A percentile compares a stretch with the other conserved stretches of the same genome.
These are phyloP conservation scores for Hiodon tergisus DNA, from an alignment of 2,113 vertebrate species.

Conservation along the genomic window DNA sequence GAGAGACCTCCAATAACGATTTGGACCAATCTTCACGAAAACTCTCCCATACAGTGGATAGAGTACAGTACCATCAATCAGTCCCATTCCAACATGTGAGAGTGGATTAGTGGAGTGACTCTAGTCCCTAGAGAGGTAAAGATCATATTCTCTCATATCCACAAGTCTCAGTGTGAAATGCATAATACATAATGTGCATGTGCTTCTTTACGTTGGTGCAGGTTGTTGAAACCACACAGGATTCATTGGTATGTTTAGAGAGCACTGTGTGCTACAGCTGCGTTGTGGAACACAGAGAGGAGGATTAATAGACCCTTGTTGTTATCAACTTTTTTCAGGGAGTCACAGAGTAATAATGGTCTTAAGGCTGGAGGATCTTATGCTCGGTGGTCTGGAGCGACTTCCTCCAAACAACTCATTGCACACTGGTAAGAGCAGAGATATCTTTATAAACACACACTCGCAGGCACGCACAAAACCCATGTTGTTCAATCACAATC, in stretches of 20 bases:
- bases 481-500: too few relatives aligned
- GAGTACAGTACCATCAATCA: slow-evolving; percentile 53
- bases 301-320: slow-evolving; percentile 15
- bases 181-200: too few relatives aligned
- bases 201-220: too few relatives aligned
- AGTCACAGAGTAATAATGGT: slow-evolving; percentile 19
- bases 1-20: slow-evolving; percentile 37
- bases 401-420: neutral
- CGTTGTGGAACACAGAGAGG: neutral
- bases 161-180: too few relatives aligned
- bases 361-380: slow-evolving; percentile 7
- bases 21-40: slow-evolving; percentile 23
- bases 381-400: slow-evolving; percentile 13
- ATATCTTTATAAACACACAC: neutral
- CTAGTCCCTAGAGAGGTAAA: too few relatives aligned
- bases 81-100: slow-evolving; percentile 45
- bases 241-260: neutral
- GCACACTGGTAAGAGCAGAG: neutral
- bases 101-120: slow-evolving; percentile 38
- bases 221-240: too few relatives aligned
- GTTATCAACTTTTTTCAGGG: slow-evolving; percentile 20
- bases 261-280: neutral
- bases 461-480: too few relatives aligned
- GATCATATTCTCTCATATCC: too few relatives aligned
- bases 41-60: slow-evolving; percentile 28